Percentiles rank a stretch among this genome's conserved stretches.
Evolutionary conservation across 2,888 invertebrate genomes (phyloP).

Genomic region (Poecilobothrus nobilitatus): DNA sequence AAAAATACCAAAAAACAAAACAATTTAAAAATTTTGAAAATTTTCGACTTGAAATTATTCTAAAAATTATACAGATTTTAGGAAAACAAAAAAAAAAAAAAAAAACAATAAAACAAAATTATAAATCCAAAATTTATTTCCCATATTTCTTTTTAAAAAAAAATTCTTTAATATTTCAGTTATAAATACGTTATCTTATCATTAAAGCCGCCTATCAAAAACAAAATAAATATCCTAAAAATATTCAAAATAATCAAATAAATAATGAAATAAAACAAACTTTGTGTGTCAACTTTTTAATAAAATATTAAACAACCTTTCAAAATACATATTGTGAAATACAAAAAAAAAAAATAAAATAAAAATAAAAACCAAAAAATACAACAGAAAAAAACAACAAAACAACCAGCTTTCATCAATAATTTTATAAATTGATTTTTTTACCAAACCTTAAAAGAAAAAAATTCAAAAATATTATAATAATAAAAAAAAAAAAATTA

Average conservation of each 20-base stretch:
- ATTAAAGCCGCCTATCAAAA: background rate
- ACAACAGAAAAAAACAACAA: background rate
- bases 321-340: background rate
- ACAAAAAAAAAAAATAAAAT: too few species aligned
- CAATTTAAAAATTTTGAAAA: slow-evolving; percentile 25
- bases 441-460: background rate
- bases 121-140: background rate
- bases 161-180: background rate
- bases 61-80: slow-evolving; percentile 9
- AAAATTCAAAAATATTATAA: background rate
- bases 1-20: too few species aligned
- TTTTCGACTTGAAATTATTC: slow-evolving; percentile 23
- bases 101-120: background rate
- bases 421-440: slow-evolving; percentile 3
- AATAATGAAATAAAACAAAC: background rate
- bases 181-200: too few species aligned
- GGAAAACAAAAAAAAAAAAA: slow-evolving; percentile 15
- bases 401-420: background rate
- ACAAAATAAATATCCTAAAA: background rate
- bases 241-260: background rate
- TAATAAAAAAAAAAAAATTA: background rate
- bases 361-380: background rate
- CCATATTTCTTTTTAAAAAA: background rate
- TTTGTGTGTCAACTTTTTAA: slow-evolving; percentile 1
- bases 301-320: background rate